These are phyloP conservation scores for Potorous gilbertii DNA, from an alignment of 2,797 vertebrate genomes.

Conservation along the genomic window DNA sequence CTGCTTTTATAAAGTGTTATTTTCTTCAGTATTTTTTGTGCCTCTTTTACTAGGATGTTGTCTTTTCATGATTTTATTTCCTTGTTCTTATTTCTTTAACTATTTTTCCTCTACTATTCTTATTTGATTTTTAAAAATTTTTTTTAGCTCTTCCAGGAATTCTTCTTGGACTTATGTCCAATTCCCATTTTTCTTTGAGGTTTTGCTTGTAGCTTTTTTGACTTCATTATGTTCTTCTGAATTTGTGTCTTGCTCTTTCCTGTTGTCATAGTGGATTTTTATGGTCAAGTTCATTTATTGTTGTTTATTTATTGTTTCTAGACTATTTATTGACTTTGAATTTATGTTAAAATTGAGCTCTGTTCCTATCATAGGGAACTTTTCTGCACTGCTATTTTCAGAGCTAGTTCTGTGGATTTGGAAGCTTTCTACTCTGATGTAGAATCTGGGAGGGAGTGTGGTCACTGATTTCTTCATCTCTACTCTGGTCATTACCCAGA, in stretches of 20 bases:
- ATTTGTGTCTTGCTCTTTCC: background rate
- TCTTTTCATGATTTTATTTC: background rate
- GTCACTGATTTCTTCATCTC: background rate
- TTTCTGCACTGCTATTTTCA: background rate
- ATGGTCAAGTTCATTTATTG: background rate
- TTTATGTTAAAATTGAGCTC: background rate
- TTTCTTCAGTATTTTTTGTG: background rate
- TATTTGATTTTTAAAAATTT: background rate
- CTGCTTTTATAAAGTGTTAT: background rate
- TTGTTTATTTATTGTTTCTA: background rate
- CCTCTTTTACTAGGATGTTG: background rate
- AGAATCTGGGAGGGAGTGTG: background rate
- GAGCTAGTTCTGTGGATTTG: background rate
- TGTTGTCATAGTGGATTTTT: background rate
- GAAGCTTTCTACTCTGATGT: background rate
- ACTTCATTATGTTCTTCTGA: background rate
- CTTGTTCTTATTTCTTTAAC: background rate
- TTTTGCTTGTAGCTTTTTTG: background rate
- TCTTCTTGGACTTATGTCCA: background rate
- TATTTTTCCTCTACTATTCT: background rate
- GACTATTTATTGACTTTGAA: background rate
- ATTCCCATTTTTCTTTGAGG: background rate
- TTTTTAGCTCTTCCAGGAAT: background rate
- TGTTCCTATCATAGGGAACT: background rate
- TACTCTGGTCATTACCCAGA: background rate